Evolutionary conservation across 2,888 invertebrate species (phyloP).

Genomic region (Ornithoptera alexandrae): DNA sequence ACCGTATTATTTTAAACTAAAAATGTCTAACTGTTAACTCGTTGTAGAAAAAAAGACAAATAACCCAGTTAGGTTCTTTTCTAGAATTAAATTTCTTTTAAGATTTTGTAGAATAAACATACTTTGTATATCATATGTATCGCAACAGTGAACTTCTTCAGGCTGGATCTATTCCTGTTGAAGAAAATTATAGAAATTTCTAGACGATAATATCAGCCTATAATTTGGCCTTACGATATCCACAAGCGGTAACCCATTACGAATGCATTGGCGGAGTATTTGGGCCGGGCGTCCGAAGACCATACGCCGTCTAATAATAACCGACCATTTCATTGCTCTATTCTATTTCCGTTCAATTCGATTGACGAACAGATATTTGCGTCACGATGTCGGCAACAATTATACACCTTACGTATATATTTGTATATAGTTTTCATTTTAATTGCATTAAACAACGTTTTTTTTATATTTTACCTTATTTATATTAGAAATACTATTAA

Average conservation of each 20-base stretch:
- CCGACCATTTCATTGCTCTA: slow-evolving; percentile 8
- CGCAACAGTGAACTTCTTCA: too few relatives aligned
- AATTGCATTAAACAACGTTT: background rate
- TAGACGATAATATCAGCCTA: too few relatives aligned
- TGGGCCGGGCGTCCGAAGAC: slow-evolving; percentile 19
- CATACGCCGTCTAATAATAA: slow-evolving; percentile 23
- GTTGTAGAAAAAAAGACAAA: too few relatives aligned
- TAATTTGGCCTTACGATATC: background rate
- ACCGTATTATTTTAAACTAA: too few relatives aligned
- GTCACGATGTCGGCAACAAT: slow-evolving; percentile 14
- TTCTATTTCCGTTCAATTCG: slow-evolving; percentile 23
- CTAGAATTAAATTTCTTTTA: too few relatives aligned
- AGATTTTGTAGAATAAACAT: too few relatives aligned
- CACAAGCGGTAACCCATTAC: slow-evolving; percentile 15
- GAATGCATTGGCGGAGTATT: slow-evolving; percentile 23
- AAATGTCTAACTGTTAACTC: too few relatives aligned
- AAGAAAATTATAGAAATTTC: too few relatives aligned
- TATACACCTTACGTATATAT: background rate
- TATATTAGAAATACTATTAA: background rate
- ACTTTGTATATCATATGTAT: too few relatives aligned
- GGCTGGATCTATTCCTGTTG: too few relatives aligned
- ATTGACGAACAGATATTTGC: slow-evolving; percentile 13
- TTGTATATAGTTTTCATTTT: background rate
- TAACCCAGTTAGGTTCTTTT: too few relatives aligned
- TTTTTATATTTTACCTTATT: background rate